Percentiles rank a stretch among this genome's conserved stretches.
Conservation (phyloP, 2,888 invertebrate genomes). For the Clepsis dumicolana region DNA sequence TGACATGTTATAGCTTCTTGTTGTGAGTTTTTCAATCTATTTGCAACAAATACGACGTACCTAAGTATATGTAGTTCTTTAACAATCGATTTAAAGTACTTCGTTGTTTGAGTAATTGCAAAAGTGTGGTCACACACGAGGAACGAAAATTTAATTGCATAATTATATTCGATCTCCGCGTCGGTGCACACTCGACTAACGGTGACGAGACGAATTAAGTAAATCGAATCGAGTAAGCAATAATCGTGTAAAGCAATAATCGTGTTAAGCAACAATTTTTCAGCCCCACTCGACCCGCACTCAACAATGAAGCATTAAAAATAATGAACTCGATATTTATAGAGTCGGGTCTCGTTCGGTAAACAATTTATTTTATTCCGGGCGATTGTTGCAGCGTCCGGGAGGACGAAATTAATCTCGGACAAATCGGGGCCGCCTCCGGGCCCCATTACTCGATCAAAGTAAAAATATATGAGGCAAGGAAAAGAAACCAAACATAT, state of each 20-base stretch:
- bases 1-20: background rate
- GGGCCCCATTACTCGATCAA: constrained; percentile 81
- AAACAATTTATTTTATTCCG: constrained; percentile 59
- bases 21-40: background rate
- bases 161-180: constrained; percentile 51
- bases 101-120: background rate
- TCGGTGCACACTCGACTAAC: constrained; percentile 45
- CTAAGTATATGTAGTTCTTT: no score
- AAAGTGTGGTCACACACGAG: constrained; percentile 44
- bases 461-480: constrained; percentile 85
- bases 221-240: constrained; percentile 21
- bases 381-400: constrained; percentile 56
- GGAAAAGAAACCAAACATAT: constrained; percentile 85
- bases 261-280: constrained; percentile 44
- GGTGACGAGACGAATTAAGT: constrained; percentile 24
- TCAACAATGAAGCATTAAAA: constrained; percentile 37
- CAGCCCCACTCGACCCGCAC: constrained; percentile 44
- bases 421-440: constrained; percentile 76
- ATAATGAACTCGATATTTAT: constrained; percentile 43
- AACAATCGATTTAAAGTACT: no score
- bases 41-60: background rate
- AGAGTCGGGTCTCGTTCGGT: constrained; percentile 41
- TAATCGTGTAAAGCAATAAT: constrained; percentile 31
- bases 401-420: constrained; percentile 77
- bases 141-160: constrained; percentile 55